phyloP scores from a whole-genome alignment of 2,113 vertebrate genomes.

The Symphodus melops region DNA sequence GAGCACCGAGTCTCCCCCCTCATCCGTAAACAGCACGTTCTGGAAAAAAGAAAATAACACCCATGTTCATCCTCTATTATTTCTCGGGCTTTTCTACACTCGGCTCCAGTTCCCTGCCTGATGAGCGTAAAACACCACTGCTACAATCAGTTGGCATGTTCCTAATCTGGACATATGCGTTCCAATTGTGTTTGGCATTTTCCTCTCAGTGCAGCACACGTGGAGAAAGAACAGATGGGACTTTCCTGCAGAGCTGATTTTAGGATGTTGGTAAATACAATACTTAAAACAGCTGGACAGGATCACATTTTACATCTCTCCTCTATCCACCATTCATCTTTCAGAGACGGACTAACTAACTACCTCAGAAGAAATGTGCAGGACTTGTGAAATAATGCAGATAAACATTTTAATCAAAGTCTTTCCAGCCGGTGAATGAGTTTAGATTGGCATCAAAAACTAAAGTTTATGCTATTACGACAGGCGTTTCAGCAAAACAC shows the following conservation, averaged over 20 bases:
- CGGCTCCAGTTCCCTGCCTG: not conserved
- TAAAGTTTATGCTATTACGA: slow-evolving; percentile 23
- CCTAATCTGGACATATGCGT: not conserved
- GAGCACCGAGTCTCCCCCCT: slow-evolving; percentile 85
- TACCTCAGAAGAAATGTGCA: not conserved
- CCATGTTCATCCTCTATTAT: not conserved
- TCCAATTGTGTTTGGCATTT: not conserved
- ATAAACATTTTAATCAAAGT: slow-evolving; percentile 37
- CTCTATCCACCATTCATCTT: not conserved
- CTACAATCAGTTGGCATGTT: not conserved
- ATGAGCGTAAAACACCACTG: not conserved
- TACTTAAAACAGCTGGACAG: not conserved
- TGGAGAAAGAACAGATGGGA: slow-evolving; percentile 19
- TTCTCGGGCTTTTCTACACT: not conserved
- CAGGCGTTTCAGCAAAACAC: slow-evolving; percentile 24
- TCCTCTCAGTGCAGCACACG: not conserved
- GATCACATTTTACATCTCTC: not conserved
- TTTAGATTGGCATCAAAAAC: slow-evolving; percentile 30
- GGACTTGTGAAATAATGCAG: slow-evolving; percentile 9
- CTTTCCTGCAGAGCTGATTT: not conserved
- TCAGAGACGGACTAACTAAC: not conserved
- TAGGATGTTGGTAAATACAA: slow-evolving; percentile 6
- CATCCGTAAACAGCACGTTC: slow-evolving; percentile 91
- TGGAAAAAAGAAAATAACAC: slow-evolving; percentile 58
- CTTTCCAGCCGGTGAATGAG: not conserved